These are phyloP conservation scores for Tragelaphus buxtoni DNA, from an alignment of 2,113 vertebrate genomes.

Conservation along the genomic window DNA sequence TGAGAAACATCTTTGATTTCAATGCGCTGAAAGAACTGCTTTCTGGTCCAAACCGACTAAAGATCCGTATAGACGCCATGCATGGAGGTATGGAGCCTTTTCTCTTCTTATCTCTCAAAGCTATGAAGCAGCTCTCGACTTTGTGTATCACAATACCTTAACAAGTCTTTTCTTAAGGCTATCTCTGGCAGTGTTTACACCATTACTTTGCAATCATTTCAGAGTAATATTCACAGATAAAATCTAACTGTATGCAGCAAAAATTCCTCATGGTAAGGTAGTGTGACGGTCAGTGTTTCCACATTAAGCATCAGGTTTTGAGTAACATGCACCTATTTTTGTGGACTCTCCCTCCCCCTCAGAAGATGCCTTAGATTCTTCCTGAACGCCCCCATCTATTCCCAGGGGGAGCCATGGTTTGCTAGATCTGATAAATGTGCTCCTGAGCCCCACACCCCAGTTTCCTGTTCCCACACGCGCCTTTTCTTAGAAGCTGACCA, in stretches of 20 bases:
- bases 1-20: conserved; percentile 96
- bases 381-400: neutral
- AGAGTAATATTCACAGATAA: neutral
- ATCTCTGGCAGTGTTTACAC: neutral
- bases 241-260: neutral
- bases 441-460: neutral
- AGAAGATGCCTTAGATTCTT: conserved; percentile 1
- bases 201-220: neutral
- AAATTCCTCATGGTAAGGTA: neutral
- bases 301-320: neutral
- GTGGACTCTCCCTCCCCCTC: neutral
- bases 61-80: conserved; percentile 96
- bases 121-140: neutral
- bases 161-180: neutral
- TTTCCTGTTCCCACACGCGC: neutral
- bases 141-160: neutral
- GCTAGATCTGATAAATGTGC: neutral
- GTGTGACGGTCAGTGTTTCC: neutral
- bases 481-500: conserved; percentile 3
- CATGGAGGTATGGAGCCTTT: conserved; percentile 89
- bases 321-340: neutral
- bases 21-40: conserved; percentile 92
- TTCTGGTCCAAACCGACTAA: conserved; percentile 90
- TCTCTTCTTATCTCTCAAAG: neutral
- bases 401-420: neutral